Evolutionary conservation across 1,140 invertebrate species (phyloP), one percentile per base, ranked within the genome.

Genomic region (Drosophila biarmipes): DNA sequence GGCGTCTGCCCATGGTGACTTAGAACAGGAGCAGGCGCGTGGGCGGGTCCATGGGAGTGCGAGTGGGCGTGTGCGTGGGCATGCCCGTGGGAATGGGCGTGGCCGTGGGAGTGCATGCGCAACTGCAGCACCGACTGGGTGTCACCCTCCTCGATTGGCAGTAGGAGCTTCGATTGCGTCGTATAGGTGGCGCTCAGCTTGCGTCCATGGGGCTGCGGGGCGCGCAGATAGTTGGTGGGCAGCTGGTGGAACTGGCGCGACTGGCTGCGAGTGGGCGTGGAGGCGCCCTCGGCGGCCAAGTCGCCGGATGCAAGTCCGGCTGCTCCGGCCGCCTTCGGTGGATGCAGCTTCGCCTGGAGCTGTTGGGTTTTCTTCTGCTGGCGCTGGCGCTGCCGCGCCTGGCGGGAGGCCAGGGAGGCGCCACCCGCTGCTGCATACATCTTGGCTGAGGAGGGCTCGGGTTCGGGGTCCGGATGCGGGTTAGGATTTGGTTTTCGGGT

Each of bases 351-450:
- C 72, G 91, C 92, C 80, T 92, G 92, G 89, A 87, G 80, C 62
- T 86, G 85, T 80, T 92, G 93, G 72, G 93, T 93, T 79, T 93
- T 93, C 49, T 91, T 90, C 68, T 92, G 85, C 74, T 91, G 90
- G 15, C 87, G 87, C 73, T 93, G 93, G 49, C 92, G 90, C 74
- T 93, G 93, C 42, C 94, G 93, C 17, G 94, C 95, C 91, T 95
- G 95, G 77, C 95, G 94, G 90, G 95, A 95, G 84, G 95, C 95
- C 90, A 95, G 92, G 78, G 94, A 95, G 76, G 95, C 95, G 90
- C 95, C 95, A 81, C 95, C 95, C 85, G 95, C 95, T 80, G 95
- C 95, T 84, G 95, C 95, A 93, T 95, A 96, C 95, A 96, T 96
- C 74, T 93, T 93, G 57, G 27, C 34, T 31, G 31, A 17, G 48